phyloP scores from a whole-genome alignment of 2,113 vertebrate species.

The Miniopterus natalensis region DNA sequence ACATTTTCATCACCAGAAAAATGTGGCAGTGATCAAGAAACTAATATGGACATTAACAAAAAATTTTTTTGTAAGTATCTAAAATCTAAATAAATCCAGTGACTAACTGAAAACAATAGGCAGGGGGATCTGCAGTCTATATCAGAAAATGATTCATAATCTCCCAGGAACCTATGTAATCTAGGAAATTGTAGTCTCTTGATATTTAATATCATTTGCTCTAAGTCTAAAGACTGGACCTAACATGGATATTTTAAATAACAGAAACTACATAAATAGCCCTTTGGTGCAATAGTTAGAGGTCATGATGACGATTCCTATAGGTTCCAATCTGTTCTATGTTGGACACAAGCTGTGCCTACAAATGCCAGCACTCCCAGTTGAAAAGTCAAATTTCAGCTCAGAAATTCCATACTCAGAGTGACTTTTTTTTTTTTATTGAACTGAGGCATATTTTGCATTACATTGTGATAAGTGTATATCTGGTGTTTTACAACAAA shows the following conservation, averaged over 20 bases:
- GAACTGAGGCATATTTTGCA: background rate
- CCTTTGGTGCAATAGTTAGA: background rate
- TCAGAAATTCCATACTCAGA: background rate
- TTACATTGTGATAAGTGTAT: background rate
- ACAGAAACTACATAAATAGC: background rate
- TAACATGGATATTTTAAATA: background rate
- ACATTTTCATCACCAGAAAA: background rate
- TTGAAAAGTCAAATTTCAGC: background rate
- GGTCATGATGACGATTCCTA: background rate
- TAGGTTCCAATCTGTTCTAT: background rate
- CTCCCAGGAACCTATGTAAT: background rate
- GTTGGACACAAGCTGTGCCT: background rate
- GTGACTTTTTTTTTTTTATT: background rate
- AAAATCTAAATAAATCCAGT: background rate
- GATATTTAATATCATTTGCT: background rate
- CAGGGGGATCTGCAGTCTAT: background rate
- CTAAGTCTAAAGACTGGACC: background rate
- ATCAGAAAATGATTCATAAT: constrained; percentile 33
- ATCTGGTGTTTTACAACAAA: background rate
- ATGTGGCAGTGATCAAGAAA: background rate
- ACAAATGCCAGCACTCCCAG: background rate
- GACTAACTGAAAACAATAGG: background rate
- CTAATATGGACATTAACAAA: background rate
- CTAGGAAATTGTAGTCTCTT: constrained; percentile 4
- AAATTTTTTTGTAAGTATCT: background rate